Base-by-base conservation (phyloP, 2,888 invertebrate genomes). In the Agonopterix heracliana region DNA sequence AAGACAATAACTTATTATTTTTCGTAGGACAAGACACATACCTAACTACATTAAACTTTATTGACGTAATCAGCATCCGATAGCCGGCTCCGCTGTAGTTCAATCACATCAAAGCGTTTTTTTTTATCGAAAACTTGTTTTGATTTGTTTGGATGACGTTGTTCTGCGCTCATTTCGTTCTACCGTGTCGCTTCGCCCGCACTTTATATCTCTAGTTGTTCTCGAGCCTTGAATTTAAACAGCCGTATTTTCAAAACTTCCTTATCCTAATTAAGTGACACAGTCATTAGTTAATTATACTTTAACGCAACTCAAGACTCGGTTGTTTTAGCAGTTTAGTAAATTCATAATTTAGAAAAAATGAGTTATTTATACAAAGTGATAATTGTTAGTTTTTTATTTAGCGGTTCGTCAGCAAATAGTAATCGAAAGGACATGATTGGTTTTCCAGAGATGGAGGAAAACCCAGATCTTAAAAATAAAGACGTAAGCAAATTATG, bases 381-480 rank as follows among this genome's bases (percentile, higher is more conserved):
- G 47, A 45, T 69, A 26, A 34, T 68, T 38, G 46, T 58, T 35
- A 61, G 61, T 54, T 49, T 66, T 43, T 51, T 76, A 36, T 52
- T 71, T 35, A 59, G 59, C 59, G 62, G 53, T 11, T 34, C 38
- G 44, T 56, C 60, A 3, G 71, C 68, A 43, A 54, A 55, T 50
- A 74, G 65, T 42, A 55, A 52, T 13, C 61, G 59, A 38, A 65
- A 62, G 53, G 76, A 71, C 56, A 64, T 68, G 10, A 82, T 87
- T 54, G 84, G 84, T 54, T 87, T 84, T 68, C 87, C 86, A 12
- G 87, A 87, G 60, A 41, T 57, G 4, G 86, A 86, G 59, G 87
- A 85, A 64, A 73, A 85, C 54, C 57, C 62, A 0, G 67, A 62
- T 49, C 48, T 70, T 55, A 68, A 65, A 54, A 86, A 86, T 59